Percentiles rank a stretch among this genome's conserved stretches.
Conservation (phyloP, 2,888 invertebrate genomes). For the Nomada fabriciana region DNA sequence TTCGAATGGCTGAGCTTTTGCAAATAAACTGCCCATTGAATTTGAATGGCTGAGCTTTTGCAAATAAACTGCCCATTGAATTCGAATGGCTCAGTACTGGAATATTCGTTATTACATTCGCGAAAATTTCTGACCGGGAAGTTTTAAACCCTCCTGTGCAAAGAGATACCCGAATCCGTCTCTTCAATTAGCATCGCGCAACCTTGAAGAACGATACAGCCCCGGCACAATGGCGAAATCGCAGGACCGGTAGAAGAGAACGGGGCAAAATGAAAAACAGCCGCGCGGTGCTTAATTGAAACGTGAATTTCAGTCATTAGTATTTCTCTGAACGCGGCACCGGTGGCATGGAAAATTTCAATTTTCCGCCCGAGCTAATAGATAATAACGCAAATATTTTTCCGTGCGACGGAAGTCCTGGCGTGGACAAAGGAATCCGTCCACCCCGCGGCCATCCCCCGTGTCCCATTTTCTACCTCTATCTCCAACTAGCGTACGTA, state of each 20-base stretch:
- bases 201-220: constrained; percentile 1
- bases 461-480: constrained; percentile 35
- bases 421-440: constrained; percentile 68
- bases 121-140: too few relatives aligned
- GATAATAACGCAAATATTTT: constrained; percentile 73
- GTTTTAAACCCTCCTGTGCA: background rate
- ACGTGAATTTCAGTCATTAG: constrained; percentile 65
- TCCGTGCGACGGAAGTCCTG: constrained; percentile 68
- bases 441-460: constrained; percentile 6
- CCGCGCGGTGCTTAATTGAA: constrained; percentile 56
- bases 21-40: too few relatives aligned
- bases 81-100: background rate
- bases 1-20: background rate
- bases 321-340: constrained; percentile 50
- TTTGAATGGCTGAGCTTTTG: background rate
- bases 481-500: constrained; percentile 19
- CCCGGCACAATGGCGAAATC: background rate
- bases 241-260: background rate
- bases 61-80: too few relatives aligned
- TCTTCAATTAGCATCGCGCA: constrained; percentile 1
- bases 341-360: constrained; percentile 68
- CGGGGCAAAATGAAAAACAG: constrained; percentile 18
- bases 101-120: background rate
- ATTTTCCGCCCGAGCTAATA: constrained; percentile 71
- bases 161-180: background rate